phyloP scores from a whole-genome alignment of 2,888 invertebrate species.

The Cataglyphis cursor region DNA sequence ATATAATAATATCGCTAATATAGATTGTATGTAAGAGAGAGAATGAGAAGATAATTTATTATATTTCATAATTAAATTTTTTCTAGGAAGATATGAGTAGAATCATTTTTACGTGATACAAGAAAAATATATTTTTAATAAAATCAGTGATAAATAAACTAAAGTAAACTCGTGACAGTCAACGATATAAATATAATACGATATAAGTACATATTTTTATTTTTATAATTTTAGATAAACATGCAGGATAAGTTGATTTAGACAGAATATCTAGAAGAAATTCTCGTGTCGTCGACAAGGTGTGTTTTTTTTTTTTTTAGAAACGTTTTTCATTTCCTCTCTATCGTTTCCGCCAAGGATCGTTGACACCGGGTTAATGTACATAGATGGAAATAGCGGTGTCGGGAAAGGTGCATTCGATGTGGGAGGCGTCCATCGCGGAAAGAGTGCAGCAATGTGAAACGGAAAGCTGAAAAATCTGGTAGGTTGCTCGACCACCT shows the following conservation, averaged over 20 bases:
- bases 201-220: background rate
- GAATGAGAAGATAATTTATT: background rate
- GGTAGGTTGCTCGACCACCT: slow-evolving; percentile 67
- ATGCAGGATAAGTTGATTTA: background rate
- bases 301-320: slow-evolving; percentile 14
- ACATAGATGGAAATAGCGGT: slow-evolving; percentile 37
- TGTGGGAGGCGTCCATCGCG: slow-evolving; percentile 44
- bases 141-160: background rate
- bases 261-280: background rate
- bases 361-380: slow-evolving; percentile 48
- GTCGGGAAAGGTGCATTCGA: slow-evolving; percentile 26
- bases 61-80: background rate
- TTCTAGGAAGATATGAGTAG: background rate
- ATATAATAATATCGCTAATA: background rate
- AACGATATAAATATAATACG: background rate
- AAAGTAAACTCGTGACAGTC: background rate
- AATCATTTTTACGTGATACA: background rate
- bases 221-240: background rate
- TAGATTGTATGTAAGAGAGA: background rate
- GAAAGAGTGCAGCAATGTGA: slow-evolving; percentile 65
- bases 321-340: slow-evolving; percentile 37
- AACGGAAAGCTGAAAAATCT: slow-evolving; percentile 68
- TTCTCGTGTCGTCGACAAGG: background rate
- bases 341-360: slow-evolving; percentile 41
- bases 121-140: background rate